phyloP scores from a whole-genome alignment of 2,888 invertebrate genomes.

The Polietes domitor region DNA sequence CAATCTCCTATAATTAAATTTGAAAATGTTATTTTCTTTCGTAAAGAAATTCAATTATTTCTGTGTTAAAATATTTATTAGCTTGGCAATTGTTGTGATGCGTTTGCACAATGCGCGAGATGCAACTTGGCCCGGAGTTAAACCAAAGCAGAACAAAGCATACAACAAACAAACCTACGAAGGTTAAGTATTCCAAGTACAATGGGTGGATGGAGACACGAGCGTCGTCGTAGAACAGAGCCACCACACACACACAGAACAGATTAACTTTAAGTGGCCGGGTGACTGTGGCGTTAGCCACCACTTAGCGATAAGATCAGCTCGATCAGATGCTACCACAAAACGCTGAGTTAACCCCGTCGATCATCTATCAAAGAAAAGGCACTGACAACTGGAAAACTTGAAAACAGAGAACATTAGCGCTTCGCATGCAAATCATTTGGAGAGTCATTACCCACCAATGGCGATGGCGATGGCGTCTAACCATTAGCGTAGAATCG shows the following conservation, averaged over 20 bases:
- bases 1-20: background rate
- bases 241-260: background rate
- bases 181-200: conserved; percentile 28
- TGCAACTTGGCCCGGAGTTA: background rate
- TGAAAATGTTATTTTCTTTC: background rate
- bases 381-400: conserved; percentile 8
- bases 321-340: conserved; percentile 3
- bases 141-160: background rate
- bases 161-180: conserved; percentile 15
- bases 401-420: conserved; percentile 18
- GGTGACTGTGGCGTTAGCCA: conserved; percentile 18
- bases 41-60: background rate
- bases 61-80: background rate
- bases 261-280: background rate
- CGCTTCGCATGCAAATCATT: conserved; percentile 49
- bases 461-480: conserved; percentile 57
- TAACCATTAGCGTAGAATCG: conserved; percentile 45
- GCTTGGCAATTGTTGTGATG: background rate
- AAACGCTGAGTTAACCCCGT: conserved; percentile 6
- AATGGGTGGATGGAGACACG: conserved; percentile 1
- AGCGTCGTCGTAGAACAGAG: background rate
- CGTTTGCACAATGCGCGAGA: background rate
- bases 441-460: too few relatives aligned
- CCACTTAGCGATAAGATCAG: conserved; percentile 29
- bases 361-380: conserved; percentile 34